Evolutionary conservation across 2,888 invertebrate genomes (phyloP), one percentile per base, ranked within the genome.

Genomic region (Cephus runcator): DNA sequence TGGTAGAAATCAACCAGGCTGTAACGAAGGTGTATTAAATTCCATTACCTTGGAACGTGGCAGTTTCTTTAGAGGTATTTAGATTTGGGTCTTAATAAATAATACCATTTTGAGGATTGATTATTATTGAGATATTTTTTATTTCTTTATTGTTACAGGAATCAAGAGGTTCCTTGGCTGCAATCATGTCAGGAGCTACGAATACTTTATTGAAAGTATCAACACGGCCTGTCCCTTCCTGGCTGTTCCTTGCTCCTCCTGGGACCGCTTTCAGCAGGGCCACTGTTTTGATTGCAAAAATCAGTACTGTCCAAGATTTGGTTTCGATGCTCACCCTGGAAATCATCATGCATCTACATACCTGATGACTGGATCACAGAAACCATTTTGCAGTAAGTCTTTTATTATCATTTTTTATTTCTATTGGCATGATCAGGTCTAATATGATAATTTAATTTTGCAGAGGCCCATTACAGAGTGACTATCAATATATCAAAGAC

Each of bases 161-260:
- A 92, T 96, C 9, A 94, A 94, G 78, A 93, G 94, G 83, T 95
- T 94, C 87, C 92, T 98, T 31, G 95, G 97, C 35, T 98, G 98
- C 90, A 96, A 97, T 91, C 98, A 98, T 89, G 94, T 97, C 79
- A 92, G 98, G 76, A 96, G 97, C 81, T 95, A 97, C 89, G 95
- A 96, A 85, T 95, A 95, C 88, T 98, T 97, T 89, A 95, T 94
- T 0, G 98, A 98, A 91, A 97, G 96, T 83, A 95, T 98, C 75
- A 95, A 95, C 81, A 93, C 95, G 0, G 91, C 93, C 23, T 98
- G 98, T 86, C 95, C 96, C 0, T 98, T 96, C 88, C 92, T 94
- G 87, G 95, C 95, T 0, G 95, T 97, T 77, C 94, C 95, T 77
- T 98, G 98, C 89, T 93, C 94, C 30, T 96, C 95, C 33, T 97